Evolutionary conservation across 2,888 invertebrate genomes (phyloP), one percentile per base, ranked within the genome.

Genomic region (Brachyptera risi): DNA sequence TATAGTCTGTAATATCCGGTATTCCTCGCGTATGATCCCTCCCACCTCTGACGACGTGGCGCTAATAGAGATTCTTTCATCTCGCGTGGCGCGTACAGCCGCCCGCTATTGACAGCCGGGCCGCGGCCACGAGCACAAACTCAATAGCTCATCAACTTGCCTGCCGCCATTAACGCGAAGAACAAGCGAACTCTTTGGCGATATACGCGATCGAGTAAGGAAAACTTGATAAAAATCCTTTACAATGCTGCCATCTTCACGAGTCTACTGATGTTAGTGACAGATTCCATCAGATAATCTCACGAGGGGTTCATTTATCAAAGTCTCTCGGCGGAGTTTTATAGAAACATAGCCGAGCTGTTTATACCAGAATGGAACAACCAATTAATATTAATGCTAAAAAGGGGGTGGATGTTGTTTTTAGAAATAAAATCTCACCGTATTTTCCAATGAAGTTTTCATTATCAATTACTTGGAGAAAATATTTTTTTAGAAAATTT

Each of bases 161-260:
- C 38, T 38, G 42, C 42, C 42, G 21, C 11, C 42, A 11, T 21
- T n/a, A 37, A 54, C 37, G 35, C 35, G 54, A 54, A 37, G 54
- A 54, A 54, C 54, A 54, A 54, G 54, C 35, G 37, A 54, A 54
- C 37, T 13, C 54, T 54, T 23, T 37, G 23, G 37, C 54, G 37
- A 54, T 13, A 54, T 13, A 27, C 27, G 50, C 50, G 50, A 51
- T 51, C 50, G 31, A 51, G 31, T 31, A 27, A 51, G 50, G n/a
- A 51, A 51, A 51, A 51, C 50, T 51, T 51, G 42, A n/a, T 51
- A 51, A 51, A 51, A 51, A 51, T 51, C 50, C 50, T 51, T 51
- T 51, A 51, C 50, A 51, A 26, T 17, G 24, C 50, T 26, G 27
- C 50, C 50, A 54, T 54, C 54, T 54, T 54, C 54, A 54, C 19